phyloP scores from a whole-genome alignment of 2,888 invertebrate genomes.

The Dermolepida albohirtum region DNA sequence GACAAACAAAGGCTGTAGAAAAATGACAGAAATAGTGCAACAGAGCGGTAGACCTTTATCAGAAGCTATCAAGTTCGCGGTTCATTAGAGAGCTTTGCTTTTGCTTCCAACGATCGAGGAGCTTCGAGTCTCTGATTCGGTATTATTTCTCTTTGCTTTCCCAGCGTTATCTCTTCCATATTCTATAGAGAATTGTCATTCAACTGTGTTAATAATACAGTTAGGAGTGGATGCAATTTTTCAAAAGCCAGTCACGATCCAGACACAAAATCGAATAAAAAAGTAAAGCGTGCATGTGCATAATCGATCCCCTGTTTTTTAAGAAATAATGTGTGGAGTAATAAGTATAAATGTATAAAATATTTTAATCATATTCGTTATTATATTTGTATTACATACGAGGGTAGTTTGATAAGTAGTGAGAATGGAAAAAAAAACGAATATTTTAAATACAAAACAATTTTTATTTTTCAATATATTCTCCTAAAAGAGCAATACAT shows the following conservation, averaged over 20 bases:
- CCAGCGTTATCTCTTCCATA: slow-evolving; percentile 50
- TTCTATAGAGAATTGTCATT: slow-evolving; percentile 51
- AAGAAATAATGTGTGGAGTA: not conserved
- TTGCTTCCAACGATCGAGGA: slow-evolving; percentile 45
- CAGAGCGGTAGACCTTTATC: slow-evolving; percentile 33
- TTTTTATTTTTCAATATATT: too few relatives aligned
- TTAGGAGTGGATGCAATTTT: slow-evolving; percentile 38
- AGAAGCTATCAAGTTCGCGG: slow-evolving; percentile 61
- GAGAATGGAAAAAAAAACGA: too few relatives aligned
- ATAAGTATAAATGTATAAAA: too few relatives aligned
- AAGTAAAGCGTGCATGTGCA: slow-evolving; percentile 10
- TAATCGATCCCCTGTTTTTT: slow-evolving; percentile 2
- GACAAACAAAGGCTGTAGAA: slow-evolving; percentile 5
- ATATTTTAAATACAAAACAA: too few relatives aligned
- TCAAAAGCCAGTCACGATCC: slow-evolving; percentile 28
- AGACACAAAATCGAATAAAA: slow-evolving; percentile 15
- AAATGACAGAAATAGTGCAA: slow-evolving; percentile 38
- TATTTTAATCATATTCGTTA: too few relatives aligned
- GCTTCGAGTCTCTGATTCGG: slow-evolving; percentile 51
- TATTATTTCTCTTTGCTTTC: slow-evolving; percentile 50
- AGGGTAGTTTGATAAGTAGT: too few relatives aligned
- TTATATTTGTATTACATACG: too few relatives aligned
- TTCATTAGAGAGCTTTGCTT: slow-evolving; percentile 61
- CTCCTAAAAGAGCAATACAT: too few relatives aligned
- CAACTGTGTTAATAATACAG: slow-evolving; percentile 45